Conservation (phyloP, 1,140 invertebrate species). For the Caerostris extrusa region DNA sequence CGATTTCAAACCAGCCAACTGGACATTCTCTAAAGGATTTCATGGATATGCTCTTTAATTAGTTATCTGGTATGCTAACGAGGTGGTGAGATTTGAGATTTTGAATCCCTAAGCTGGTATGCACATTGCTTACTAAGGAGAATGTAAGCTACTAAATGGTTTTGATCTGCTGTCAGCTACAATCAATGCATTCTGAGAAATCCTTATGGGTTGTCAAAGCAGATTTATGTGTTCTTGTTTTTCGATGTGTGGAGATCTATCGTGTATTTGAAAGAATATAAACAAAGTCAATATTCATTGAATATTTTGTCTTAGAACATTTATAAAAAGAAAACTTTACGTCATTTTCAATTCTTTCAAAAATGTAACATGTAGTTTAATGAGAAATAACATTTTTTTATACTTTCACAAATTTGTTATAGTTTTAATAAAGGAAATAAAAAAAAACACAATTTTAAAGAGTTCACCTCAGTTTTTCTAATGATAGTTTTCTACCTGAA, state of each 20-base stretch:
- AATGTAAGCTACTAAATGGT: conserved; percentile 15
- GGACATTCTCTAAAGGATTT: conserved; percentile 14
- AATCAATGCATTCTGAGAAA: not conserved
- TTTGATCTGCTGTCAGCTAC: not conserved
- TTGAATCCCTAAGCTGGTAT: not conserved
- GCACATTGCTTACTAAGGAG: not conserved
- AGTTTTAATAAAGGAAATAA: too few species aligned
- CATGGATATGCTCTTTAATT: not conserved
- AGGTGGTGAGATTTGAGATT: not conserved
- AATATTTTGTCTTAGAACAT: too few species aligned
- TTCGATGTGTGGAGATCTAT: not conserved
- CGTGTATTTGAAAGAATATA: not conserved
- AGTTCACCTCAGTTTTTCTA: too few species aligned
- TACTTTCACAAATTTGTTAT: too few species aligned
- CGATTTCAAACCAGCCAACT: not conserved
- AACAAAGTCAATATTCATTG: too few species aligned
- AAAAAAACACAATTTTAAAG: too few species aligned
- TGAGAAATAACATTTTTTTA: too few species aligned
- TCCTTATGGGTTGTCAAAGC: not conserved
- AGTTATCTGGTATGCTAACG: not conserved
- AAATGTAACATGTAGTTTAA: too few species aligned
- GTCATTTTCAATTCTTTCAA: too few species aligned
- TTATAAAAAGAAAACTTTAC: too few species aligned
- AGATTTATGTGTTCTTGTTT: not conserved
- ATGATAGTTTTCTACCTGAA: too few species aligned